Conservation (phyloP, 2,888 invertebrate species). For the Leptothorax acervorum region DNA sequence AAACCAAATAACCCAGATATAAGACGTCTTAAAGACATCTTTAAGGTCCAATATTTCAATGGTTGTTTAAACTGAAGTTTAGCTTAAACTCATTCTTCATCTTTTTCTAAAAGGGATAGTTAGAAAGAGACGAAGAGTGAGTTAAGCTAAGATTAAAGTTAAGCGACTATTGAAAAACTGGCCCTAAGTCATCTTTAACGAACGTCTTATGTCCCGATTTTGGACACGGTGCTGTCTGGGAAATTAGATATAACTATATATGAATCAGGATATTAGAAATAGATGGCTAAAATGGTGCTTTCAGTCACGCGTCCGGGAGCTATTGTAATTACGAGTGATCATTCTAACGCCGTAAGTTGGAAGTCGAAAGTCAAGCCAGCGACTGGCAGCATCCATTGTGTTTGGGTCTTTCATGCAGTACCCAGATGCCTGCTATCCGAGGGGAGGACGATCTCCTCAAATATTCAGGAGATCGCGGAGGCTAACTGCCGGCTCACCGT, state of each 20-base stretch:
- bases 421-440: slow-evolving; percentile 58
- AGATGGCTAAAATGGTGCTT: background rate
- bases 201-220: too few species aligned
- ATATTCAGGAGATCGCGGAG: slow-evolving; percentile 84
- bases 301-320: background rate
- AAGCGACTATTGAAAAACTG: too few species aligned
- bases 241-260: background rate
- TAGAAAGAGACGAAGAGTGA: too few species aligned
- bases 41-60: too few species aligned
- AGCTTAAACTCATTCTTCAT: too few species aligned
- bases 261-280: background rate
- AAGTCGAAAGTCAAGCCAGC: slow-evolving; percentile 32
- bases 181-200: too few species aligned
- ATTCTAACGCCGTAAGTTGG: slow-evolving; percentile 8
- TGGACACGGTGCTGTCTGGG: too few species aligned
- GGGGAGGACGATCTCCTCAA: slow-evolving; percentile 81
- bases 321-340: slow-evolving; percentile 22
- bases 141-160: too few species aligned
- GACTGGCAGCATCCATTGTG: slow-evolving; percentile 48
- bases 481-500: slow-evolving; percentile 83
- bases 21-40: too few species aligned
- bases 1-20: too few species aligned
- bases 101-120: too few species aligned
- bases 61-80: too few species aligned
- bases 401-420: slow-evolving; percentile 20